Conservation (phyloP, 2,113 vertebrate genomes). For the Ophthalmolycus amberensis region DNA sequence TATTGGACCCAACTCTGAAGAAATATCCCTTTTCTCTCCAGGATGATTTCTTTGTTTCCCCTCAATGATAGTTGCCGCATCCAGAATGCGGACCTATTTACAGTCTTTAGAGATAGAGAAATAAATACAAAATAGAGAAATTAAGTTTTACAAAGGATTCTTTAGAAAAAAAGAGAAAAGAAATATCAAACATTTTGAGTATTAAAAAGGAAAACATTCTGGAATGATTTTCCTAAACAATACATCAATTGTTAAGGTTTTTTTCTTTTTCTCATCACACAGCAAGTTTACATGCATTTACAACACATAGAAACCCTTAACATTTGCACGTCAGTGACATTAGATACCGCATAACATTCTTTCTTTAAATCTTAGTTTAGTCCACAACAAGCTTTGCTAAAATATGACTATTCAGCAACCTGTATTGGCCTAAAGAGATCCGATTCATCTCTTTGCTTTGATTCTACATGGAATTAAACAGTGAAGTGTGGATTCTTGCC, state of each 20-base stretch:
- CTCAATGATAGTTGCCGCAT: slow-evolving; percentile 84
- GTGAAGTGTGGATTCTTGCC: slow-evolving; percentile 21
- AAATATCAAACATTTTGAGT: slow-evolving; percentile 80
- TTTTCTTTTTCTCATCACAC: slow-evolving; percentile 74
- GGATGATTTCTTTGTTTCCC: slow-evolving; percentile 36
- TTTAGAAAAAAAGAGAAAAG: slow-evolving; percentile 75
- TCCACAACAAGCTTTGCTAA: slow-evolving; percentile 79
- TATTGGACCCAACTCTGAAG: slow-evolving; percentile 56
- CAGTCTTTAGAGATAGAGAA: too few relatives aligned
- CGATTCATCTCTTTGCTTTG: slow-evolving; percentile 13
- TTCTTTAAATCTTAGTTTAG: slow-evolving; percentile 59
- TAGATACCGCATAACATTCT: slow-evolving; percentile 77
- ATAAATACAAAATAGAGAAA: slow-evolving; percentile 86
- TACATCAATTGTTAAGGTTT: slow-evolving; percentile 65
- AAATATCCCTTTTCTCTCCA: slow-evolving; percentile 66
- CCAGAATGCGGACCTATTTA: slow-evolving; percentile 83
- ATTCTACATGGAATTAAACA: slow-evolving; percentile 17
- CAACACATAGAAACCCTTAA: slow-evolving; percentile 83
- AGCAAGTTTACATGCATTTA: slow-evolving; percentile 85
- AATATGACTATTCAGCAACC: slow-evolving; percentile 86
- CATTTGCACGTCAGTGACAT: slow-evolving; percentile 81
- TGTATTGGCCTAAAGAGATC: slow-evolving; percentile 69
- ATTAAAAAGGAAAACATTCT: slow-evolving; percentile 78
- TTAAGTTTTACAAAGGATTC: slow-evolving; percentile 81
- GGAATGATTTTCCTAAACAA: slow-evolving; percentile 65